Evolutionary conservation across 1,140 invertebrate genomes (phyloP).

Genomic region (Meloidogyne exigua): DNA sequence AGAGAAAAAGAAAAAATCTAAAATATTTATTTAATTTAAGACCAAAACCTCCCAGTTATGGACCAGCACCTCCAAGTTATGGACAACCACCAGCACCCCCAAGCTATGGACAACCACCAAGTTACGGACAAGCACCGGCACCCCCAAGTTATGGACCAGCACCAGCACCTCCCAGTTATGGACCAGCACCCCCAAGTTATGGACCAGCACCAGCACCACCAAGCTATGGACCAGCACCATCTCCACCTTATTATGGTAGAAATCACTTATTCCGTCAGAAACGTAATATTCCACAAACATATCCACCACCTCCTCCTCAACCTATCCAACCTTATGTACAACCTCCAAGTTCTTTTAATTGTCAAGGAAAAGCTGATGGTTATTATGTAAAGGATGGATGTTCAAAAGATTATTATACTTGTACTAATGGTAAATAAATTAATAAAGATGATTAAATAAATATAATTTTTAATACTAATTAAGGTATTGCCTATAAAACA

Average conservation of each 20-base stretch:
- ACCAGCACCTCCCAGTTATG: neutral
- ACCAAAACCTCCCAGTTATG: neutral
- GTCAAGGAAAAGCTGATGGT: constrained; percentile 12
- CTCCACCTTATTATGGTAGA: neutral
- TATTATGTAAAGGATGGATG: constrained; percentile 15
- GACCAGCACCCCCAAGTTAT: neutral
- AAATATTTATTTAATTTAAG: neutral
- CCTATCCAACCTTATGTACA: neutral
- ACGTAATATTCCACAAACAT: neutral
- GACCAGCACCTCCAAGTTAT: neutral
- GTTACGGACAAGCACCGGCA: neutral
- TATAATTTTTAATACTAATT: neutral
- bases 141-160: neutral
- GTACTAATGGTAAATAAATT: neutral
- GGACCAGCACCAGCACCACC: neutral
- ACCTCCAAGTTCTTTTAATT: constrained; percentile 5
- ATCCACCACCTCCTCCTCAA: neutral
- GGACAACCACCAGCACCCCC: too few species aligned
- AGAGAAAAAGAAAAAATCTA: neutral
- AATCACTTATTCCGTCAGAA: neutral
- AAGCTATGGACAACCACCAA: neutral
- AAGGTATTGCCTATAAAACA: neutral
- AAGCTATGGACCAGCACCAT: neutral
- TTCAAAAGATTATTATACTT: constrained; percentile 5
- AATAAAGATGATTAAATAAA: neutral